A percentile compares a stretch with the other conserved stretches of the same genome.
phyloP scores from a whole-genome alignment of 1,140 invertebrate species.

The Drosophila parvula region DNA sequence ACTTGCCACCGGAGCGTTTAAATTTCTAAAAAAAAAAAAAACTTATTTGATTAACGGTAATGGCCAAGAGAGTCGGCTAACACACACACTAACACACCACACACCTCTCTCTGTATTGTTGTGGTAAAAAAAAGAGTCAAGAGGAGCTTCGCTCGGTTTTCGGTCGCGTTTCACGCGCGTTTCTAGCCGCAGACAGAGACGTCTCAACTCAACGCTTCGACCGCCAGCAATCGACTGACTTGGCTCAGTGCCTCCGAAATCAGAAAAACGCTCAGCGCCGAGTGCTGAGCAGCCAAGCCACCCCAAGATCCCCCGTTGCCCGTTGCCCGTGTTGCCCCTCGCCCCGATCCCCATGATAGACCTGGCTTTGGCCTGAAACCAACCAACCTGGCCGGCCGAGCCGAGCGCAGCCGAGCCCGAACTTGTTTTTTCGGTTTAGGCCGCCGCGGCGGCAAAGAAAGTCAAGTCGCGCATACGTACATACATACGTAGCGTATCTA shows the following conservation, averaged over 20 bases:
- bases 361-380: constrained; percentile 17
- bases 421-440: constrained; percentile 44
- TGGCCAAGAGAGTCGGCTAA: constrained; percentile 56
- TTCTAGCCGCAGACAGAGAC: constrained; percentile 37
- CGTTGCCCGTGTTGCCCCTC: no score
- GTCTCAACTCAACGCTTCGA: constrained; percentile 77
- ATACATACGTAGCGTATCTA: neutral
- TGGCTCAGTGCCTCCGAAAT: constrained; percentile 51
- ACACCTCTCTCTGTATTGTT: constrained; percentile 36
- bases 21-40: constrained; percentile 73
- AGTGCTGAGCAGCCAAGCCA: neutral
- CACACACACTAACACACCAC: constrained; percentile 31
- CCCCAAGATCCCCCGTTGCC: neutral
- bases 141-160: constrained; percentile 21
- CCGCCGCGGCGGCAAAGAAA: constrained; percentile 63
- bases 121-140: constrained; percentile 38
- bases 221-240: constrained; percentile 70
- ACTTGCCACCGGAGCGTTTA: constrained; percentile 65
- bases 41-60: constrained; percentile 81
- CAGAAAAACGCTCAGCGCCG: constrained; percentile 17
- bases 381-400: constrained; percentile 37
- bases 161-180: constrained; percentile 35
- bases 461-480: constrained; percentile 67
- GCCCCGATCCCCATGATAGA: neutral
- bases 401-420: constrained; percentile 51